Evolutionary conservation across 2,797 vertebrate genomes (phyloP), one percentile per base, ranked within the genome.

Genomic region (Melanotaenia maccullochi): DNA sequence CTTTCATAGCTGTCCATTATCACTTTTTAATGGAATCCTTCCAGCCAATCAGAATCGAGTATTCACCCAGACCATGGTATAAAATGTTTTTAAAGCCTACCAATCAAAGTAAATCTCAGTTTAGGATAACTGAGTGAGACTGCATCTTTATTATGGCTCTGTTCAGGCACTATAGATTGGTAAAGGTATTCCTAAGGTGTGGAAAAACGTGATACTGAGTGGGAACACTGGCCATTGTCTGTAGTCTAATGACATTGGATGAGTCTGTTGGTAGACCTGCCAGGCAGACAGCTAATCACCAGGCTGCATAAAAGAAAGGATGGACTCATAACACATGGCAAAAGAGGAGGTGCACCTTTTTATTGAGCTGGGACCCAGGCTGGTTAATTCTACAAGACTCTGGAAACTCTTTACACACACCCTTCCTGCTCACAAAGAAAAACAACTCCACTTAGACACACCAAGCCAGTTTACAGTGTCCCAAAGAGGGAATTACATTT

Each of bases 271-370:
- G 63, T 61, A 74, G 52, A 36, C 36, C 67, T 77, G 79, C 78
- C 86, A 83, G 69, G 82, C 79, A 85, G 58, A 66, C 61, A 56
- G 42, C 62, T 79, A 33, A 79, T 87, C 71, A 82, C 60, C 58
- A 55, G 62, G 32, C 68, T 60, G 60, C 73, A 84, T 65, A 44
- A 72, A 73, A 68, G 25, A 16, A 73, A 56, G 24, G 16, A 64
- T 56, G 12, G 57, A 61, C 6, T 71, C 42, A 44, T 1, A 68
- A 61, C 24, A 73, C 71, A 82, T 16, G 36, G 56, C 65, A 65
- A 28, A 30, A 70, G 20, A 52, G n/a, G 40, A 62, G 33, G 22
- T 20, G 5, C 11, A 36, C 28, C n/a, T 69, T 76, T 76, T 60
- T 68, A 30, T 28, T 68, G 38, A 30, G 51, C 49, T 62, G 30